A percentile compares a stretch with the other conserved stretches of the same genome.
Conservation (phyloP, 2,888 invertebrate species). For the Xanthia togata region DNA sequence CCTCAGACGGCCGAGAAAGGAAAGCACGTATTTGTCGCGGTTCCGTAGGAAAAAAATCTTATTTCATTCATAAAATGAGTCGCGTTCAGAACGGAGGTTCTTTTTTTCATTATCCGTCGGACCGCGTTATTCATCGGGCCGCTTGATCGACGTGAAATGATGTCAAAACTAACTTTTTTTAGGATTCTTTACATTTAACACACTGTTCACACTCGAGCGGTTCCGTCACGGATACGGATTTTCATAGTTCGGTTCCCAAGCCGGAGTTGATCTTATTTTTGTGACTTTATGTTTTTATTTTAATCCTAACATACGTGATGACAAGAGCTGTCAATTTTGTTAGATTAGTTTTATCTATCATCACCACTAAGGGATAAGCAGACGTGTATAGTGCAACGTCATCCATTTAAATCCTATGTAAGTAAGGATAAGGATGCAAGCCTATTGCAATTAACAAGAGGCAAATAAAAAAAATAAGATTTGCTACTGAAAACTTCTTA, state of each 20-base stretch:
- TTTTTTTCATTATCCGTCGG: conserved; percentile 71
- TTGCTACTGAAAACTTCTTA: background rate
- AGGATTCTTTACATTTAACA: conserved; percentile 79
- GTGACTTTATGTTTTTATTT: conserved; percentile 55
- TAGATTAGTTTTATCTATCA: background rate
- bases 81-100: conserved; percentile 81
- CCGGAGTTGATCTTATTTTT: conserved; percentile 67
- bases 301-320: conserved; percentile 53
- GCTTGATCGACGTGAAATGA: conserved; percentile 89
- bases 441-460: no score
- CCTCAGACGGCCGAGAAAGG: conserved; percentile 83
- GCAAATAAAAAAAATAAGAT: background rate
- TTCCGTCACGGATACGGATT: conserved; percentile 79
- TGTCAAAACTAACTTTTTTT: conserved; percentile 79
- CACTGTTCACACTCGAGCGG: conserved; percentile 86
- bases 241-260: conserved; percentile 75
- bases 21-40: conserved; percentile 90
- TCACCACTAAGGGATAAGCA: background rate
- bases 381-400: background rate
- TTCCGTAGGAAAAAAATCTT: conserved; percentile 85
- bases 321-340: background rate
- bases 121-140: conserved; percentile 72
- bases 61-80: conserved; percentile 91
- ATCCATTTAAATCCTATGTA: background rate
- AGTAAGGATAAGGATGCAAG: no score